Evolutionary conservation across 2,888 invertebrate genomes (phyloP).

Genomic region (Drosophila pegasa): DNA sequence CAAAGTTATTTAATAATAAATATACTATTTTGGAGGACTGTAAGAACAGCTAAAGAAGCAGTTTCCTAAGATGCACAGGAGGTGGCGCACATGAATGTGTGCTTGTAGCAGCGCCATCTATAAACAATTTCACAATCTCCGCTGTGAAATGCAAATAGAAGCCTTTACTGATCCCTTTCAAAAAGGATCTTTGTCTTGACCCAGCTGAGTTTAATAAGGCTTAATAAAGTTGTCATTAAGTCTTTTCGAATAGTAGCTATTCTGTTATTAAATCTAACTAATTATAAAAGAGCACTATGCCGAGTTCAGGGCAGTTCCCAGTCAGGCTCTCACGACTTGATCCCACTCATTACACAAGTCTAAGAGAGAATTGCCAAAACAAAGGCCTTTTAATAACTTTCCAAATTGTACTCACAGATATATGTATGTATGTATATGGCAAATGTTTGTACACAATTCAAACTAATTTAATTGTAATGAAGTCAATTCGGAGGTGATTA

Average conservation of each 20-base stretch:
- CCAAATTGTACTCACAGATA: not conserved
- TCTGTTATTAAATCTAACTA: too few species aligned
- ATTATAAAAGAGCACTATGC: too few species aligned
- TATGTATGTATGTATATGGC: not conserved
- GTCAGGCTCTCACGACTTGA: not conserved
- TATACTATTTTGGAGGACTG: too few species aligned
- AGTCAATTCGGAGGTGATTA: slow-evolving; percentile 8
- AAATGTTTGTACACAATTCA: not conserved
- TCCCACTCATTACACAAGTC: too few species aligned
- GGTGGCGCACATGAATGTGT: not conserved
- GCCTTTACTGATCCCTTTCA: not conserved
- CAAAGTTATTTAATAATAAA: not conserved
- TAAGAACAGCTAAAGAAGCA: not conserved
- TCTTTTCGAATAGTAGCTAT: too few species aligned
- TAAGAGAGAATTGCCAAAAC: too few species aligned
- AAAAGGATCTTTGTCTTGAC: too few species aligned
- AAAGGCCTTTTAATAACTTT: too few species aligned
- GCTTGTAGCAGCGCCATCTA: not conserved
- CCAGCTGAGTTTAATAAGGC: too few species aligned
- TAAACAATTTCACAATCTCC: not conserved
- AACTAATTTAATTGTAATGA: slow-evolving; percentile 8
- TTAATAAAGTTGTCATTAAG: too few species aligned
- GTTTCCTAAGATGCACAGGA: not conserved
- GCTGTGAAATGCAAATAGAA: too few species aligned
- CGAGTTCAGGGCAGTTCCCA: not conserved